phyloP scores from a whole-genome alignment of 2,797 vertebrate genomes.

The Amblyraja radiata region DNA sequence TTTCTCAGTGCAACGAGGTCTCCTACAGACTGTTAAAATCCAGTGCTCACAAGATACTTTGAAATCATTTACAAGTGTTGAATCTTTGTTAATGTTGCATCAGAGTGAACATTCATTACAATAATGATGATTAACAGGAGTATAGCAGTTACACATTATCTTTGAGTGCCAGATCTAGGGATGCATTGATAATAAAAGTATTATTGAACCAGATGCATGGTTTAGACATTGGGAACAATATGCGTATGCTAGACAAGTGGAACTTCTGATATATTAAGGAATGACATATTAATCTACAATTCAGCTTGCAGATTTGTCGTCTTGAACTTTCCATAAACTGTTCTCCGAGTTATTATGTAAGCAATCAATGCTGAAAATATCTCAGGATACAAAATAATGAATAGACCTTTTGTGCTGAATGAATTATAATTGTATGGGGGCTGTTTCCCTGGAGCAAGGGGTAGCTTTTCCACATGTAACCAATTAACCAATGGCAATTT shows the following conservation, averaged over 20 bases:
- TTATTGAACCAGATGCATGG: neutral
- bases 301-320: neutral
- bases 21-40: neutral
- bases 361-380: neutral
- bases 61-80: neutral
- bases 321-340: neutral
- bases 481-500: neutral
- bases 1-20: neutral
- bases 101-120: neutral
- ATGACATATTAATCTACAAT: neutral
- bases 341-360: too few relatives aligned
- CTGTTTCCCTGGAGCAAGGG: neutral
- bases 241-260: neutral
- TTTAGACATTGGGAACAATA: neutral
- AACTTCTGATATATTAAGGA: neutral
- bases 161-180: neutral
- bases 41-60: neutral
- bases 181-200: neutral
- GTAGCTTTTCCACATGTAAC: neutral
- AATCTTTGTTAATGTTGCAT: neutral
- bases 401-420: neutral
- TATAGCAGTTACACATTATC: neutral
- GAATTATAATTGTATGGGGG: neutral
- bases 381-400: neutral
- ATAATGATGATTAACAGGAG: neutral